phyloP scores from a whole-genome alignment of 2,113 vertebrate genomes.

The Chaetops frenatus region DNA sequence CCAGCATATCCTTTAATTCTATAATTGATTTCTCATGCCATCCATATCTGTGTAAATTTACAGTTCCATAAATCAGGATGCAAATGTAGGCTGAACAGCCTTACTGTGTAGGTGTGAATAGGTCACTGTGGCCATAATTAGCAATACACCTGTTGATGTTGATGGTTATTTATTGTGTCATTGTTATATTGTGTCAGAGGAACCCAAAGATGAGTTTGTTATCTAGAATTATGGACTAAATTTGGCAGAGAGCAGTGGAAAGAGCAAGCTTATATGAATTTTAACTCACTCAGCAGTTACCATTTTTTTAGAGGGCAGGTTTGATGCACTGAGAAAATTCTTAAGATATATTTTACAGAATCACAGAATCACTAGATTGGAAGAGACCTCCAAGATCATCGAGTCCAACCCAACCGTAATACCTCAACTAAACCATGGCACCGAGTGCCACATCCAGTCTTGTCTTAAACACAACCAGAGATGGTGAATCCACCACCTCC shows the following conservation, averaged over 20 bases:
- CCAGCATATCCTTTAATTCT: background rate
- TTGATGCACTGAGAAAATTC: background rate
- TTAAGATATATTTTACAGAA: background rate
- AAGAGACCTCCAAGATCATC: too few relatives aligned
- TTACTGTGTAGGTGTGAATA: background rate
- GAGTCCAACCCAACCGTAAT: too few relatives aligned
- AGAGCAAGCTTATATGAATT: slow-evolving; percentile 25
- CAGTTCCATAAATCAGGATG: background rate
- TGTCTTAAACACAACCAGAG: too few relatives aligned
- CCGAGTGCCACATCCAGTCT: too few relatives aligned
- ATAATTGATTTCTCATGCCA: background rate
- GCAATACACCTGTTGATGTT: background rate
- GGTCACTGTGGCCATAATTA: background rate
- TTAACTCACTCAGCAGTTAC: slow-evolving; percentile 32
- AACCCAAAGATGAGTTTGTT: slow-evolving; percentile 1
- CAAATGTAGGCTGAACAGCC: background rate
- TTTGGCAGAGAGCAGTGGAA: slow-evolving; percentile 28
- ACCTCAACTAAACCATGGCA: too few relatives aligned
- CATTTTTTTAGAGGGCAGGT: slow-evolving; percentile 50
- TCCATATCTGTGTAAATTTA: background rate
- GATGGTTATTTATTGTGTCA: background rate
- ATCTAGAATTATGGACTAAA: slow-evolving; percentile 5
- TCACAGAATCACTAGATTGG: too few relatives aligned
- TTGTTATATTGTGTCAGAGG: background rate
- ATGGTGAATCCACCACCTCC: too few relatives aligned